Base-by-base conservation (phyloP, 2,113 vertebrate species). In the Aphyosemion australe region DNA sequence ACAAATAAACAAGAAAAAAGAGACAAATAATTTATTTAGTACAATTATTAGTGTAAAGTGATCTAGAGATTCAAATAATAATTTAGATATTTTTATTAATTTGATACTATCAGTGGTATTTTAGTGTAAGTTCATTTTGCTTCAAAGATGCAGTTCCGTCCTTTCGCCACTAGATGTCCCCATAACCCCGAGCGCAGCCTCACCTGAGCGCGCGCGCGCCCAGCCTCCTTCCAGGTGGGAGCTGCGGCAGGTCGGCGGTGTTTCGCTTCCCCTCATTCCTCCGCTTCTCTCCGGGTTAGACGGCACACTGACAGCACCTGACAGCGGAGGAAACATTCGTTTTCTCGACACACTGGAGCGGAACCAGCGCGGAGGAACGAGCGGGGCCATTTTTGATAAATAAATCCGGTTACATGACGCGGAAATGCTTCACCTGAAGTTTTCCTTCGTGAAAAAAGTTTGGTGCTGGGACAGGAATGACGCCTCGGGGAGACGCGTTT, bases 371-470 rank as follows among this genome's bases (percentile, higher is more conserved):
- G 13, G 18, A 11, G 14, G 26, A 26, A 26, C 3, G 26, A 26
- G 26, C 26, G 26, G 26, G 26, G 26, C 26, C 26, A 5, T 26
- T 26, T 5, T 26, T 26, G n/a, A 26, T 26, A 26, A 26, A 5
- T 26, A 26, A 26, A 5, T 26, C 26, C 3, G 3, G 26, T 26
- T 26, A 5, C 5, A n/a, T 26, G 26, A 26, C 26, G 26, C 84
- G 86, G 89, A 91, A 85, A 92, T 91, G 86, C 5, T 85, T 83
- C 77, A 92, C 89, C 90, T 92, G 91, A 83, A 87, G 70, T 86
- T 84, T 84, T 51, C 58, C 55, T 47, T 12, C 53, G 53, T 84
- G 59, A 89, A 54, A 55, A 42, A 87, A 87, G 75, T 88, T 87
- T 87, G 83, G 68, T 68, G 74, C 51, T 41, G 72, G 47, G 48